Conservation (phyloP, 2,113 vertebrate species). For the Cyanoliseus patagonus region DNA sequence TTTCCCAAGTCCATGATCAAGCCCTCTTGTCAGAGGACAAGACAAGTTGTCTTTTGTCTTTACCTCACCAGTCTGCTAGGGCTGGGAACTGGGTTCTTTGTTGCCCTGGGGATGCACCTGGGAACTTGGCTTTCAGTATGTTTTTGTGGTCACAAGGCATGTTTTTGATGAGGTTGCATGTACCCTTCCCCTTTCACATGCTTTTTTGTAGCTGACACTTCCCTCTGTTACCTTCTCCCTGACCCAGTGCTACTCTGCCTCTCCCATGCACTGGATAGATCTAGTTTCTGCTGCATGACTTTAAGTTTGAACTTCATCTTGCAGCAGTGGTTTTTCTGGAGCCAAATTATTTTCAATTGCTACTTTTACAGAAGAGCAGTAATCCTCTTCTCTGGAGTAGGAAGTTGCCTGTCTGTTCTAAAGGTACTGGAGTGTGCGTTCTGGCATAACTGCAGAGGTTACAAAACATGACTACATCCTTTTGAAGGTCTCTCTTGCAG, state of each 20-base stretch:
- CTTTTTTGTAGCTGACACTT: slow-evolving; percentile 35
- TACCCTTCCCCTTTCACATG: background rate
- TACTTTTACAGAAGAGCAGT: slow-evolving; percentile 21
- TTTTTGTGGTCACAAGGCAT: slow-evolving; percentile 26
- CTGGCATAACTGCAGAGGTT: background rate
- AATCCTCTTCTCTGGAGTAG: background rate
- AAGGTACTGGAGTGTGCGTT: background rate
- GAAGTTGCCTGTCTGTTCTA: slow-evolving; percentile 11
- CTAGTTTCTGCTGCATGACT: slow-evolving; percentile 29
- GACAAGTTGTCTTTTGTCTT: background rate
- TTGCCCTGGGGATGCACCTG: slow-evolving; percentile 12
- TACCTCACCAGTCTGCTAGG: background rate
- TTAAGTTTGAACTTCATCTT: slow-evolving; percentile 15
- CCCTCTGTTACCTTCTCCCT: slow-evolving; percentile 16
- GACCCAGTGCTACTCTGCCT: slow-evolving; percentile 37
- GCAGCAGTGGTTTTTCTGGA: background rate
- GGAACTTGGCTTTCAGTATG: slow-evolving; percentile 35
- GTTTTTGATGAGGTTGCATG: slow-evolving; percentile 31
- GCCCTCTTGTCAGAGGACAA: background rate
- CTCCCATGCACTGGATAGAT: slow-evolving; percentile 29
- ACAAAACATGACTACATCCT: background rate
- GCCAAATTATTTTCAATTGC: slow-evolving; percentile 23
- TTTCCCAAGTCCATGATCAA: background rate
- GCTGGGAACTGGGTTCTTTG: background rate
- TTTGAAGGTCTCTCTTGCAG: background rate